Evolutionary conservation across 2,113 vertebrate genomes (phyloP).

Genomic region (Oostethus manadensis): DNA sequence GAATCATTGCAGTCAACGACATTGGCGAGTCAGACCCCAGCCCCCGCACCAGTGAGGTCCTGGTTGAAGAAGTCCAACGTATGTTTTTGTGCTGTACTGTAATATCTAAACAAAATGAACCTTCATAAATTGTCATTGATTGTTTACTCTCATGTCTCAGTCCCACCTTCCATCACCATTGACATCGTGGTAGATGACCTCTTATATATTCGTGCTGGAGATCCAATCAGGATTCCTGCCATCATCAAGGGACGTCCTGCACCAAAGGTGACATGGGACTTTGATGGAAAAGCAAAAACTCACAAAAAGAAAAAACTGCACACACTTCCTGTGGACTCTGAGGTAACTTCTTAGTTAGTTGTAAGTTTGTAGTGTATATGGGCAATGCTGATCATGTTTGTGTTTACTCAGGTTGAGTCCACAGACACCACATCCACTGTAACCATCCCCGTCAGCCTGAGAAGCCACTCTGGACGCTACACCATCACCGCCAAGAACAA

Average conservation of each 20-base stretch:
- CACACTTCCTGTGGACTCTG: constrained; percentile 82
- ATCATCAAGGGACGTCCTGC: constrained; percentile 84
- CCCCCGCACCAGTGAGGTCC: constrained; percentile 83
- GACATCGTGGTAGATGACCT: constrained; percentile 84
- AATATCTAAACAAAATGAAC: not conserved
- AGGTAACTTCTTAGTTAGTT: constrained; percentile 44
- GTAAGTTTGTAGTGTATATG: not conserved
- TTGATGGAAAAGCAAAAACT: constrained; percentile 87
- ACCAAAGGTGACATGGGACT: constrained; percentile 95
- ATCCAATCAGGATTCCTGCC: constrained; percentile 87
- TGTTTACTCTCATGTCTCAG: constrained; percentile 59
- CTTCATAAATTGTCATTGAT: not conserved
- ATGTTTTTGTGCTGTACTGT: constrained; percentile 25
- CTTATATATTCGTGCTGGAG: constrained; percentile 80
- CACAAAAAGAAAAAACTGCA: constrained; percentile 87
- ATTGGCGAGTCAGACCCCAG: constrained; percentile 96
- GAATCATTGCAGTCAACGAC: constrained; percentile 93
- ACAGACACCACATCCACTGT: constrained; percentile 83
- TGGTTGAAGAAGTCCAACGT: constrained; percentile 86
- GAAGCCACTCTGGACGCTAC: constrained; percentile 90
- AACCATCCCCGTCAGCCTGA: constrained; percentile 79
- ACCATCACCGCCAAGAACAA: constrained; percentile 97
- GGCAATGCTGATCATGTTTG: not conserved
- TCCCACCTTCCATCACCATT: constrained; percentile 81
- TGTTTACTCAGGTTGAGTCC: constrained; percentile 77